Conservation (phyloP, 2,797 vertebrate species). For the Australoheros facetus region DNA sequence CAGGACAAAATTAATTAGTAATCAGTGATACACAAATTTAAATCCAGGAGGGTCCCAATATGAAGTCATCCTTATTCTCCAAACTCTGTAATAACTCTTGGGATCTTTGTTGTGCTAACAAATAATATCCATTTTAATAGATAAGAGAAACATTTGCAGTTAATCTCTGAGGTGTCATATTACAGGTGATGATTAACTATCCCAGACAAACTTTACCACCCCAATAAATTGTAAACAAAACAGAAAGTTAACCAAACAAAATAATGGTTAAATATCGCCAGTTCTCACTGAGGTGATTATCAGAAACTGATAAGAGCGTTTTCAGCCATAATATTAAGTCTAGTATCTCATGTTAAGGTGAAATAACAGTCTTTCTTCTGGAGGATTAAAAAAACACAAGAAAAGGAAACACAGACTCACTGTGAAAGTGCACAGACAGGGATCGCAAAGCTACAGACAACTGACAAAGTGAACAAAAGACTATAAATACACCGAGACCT, state of each 20-base stretch:
- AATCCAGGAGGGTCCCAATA: background rate
- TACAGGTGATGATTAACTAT: background rate
- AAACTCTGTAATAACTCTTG: background rate
- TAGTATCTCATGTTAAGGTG: background rate
- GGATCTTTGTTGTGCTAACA: background rate
- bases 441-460: background rate
- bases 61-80: background rate
- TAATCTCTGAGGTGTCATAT: background rate
- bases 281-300: background rate
- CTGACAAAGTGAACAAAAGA: background rate
- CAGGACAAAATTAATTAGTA: conserved; percentile 2
- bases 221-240: background rate
- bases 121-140: background rate
- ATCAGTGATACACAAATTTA: background rate
- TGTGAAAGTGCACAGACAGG: background rate
- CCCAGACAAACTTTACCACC: background rate
- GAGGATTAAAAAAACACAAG: background rate
- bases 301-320: background rate
- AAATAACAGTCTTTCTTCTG: background rate
- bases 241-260: conserved; percentile 1
- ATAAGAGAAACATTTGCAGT: background rate
- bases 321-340: background rate
- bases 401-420: background rate
- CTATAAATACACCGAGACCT: background rate
- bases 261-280: conserved; percentile 1